These are phyloP conservation scores for Urocolius indicus DNA, from an alignment of 2,113 vertebrate genomes.

Conservation along the genomic window DNA sequence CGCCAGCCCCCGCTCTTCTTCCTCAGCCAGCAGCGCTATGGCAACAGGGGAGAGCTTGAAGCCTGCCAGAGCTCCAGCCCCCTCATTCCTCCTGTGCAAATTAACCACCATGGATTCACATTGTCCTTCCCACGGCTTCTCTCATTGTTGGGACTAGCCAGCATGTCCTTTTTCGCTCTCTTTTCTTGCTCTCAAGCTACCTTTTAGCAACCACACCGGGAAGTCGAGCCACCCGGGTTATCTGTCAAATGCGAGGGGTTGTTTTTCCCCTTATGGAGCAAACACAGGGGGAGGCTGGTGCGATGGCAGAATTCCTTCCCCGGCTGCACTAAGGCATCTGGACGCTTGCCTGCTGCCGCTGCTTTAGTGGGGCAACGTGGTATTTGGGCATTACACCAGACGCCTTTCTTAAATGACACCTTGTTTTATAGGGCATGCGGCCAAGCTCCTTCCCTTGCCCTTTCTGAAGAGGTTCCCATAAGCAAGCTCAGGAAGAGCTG, in stretches of 20 bases:
- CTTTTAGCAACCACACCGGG: not conserved
- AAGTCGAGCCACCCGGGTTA: not conserved
- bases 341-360: not conserved
- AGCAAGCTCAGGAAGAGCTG: not conserved
- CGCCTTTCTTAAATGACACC: not conserved
- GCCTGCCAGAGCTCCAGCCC: conserved; percentile 23
- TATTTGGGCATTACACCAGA: not conserved
- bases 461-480: not conserved
- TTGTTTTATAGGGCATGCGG: not conserved
- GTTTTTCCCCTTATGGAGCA: not conserved
- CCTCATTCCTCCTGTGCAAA: conserved; percentile 50
- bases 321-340: not conserved
- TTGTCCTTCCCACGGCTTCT: conserved; percentile 19
- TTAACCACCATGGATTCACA: not conserved
- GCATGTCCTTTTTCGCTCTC: not conserved
- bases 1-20: conserved; percentile 13
- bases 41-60: conserved; percentile 63
- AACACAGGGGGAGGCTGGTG: not conserved
- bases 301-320: not conserved
- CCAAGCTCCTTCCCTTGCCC: not conserved
- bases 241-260: not conserved
- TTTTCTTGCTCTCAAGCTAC: not conserved
- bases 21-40: conserved; percentile 56
- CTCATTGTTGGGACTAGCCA: conserved; percentile 33
- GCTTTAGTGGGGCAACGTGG: not conserved